Evolutionary conservation across 2,113 vertebrate genomes (phyloP).

Genomic region (Phrynocephalus versicolor): DNA sequence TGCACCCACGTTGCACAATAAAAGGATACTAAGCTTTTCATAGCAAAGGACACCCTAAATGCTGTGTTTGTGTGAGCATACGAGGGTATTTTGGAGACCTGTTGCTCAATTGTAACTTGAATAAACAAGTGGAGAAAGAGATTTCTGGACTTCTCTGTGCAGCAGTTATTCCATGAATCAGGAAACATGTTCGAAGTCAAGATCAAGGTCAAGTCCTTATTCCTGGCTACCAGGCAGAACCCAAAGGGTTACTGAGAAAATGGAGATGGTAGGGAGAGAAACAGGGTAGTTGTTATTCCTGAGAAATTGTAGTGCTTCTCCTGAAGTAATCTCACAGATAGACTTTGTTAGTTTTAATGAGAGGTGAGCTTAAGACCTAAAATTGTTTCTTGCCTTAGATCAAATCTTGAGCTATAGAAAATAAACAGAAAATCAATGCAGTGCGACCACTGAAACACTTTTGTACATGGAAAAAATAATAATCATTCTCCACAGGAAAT

Average conservation of each 20-base stretch:
- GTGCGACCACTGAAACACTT: background rate
- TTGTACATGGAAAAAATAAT: background rate
- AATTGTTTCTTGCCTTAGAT: background rate
- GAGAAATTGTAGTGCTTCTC: background rate
- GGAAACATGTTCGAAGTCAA: background rate
- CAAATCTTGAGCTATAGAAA: background rate
- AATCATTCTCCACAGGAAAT: constrained; percentile 84
- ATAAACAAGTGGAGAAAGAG: background rate
- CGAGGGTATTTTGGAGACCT: no score
- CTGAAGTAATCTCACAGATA: background rate
- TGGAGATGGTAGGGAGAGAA: background rate
- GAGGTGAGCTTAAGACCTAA: background rate
- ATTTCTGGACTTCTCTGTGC: background rate
- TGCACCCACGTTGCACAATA: no score
- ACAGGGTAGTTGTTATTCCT: background rate
- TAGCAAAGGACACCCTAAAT: no score
- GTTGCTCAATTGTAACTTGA: no score
- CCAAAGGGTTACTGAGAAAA: background rate
- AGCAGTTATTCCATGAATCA: background rate
- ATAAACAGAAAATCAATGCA: background rate
- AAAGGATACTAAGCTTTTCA: no score
- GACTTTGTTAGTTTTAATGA: background rate
- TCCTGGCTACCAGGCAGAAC: background rate
- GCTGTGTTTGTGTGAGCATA: no score
- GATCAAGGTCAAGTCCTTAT: background rate